Evolutionary conservation across 2,888 invertebrate genomes (phyloP).

Genomic region (Achlya flavicornis): DNA sequence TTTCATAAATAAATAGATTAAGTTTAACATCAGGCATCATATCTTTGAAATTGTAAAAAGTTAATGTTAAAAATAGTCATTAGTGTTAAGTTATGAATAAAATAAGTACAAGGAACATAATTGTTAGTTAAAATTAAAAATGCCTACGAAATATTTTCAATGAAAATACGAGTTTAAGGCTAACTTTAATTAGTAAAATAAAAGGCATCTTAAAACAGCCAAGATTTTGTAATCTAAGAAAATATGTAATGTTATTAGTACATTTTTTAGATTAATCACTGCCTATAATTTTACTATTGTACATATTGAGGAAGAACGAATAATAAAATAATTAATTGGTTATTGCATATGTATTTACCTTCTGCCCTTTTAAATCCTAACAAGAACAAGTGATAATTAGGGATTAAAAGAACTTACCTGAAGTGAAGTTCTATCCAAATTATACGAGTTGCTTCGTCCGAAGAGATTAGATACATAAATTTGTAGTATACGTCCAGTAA

Average conservation of each 20-base stretch:
- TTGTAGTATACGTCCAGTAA: too few relatives aligned
- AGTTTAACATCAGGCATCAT: slow-evolving; percentile 29
- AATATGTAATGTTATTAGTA: slow-evolving; percentile 20
- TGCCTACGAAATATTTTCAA: slow-evolving; percentile 2
- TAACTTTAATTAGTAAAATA: neutral
- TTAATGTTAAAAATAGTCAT: slow-evolving; percentile 23
- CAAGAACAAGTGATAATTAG: too few relatives aligned
- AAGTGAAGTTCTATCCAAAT: too few relatives aligned
- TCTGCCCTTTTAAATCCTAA: too few relatives aligned
- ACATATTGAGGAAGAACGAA: slow-evolving; percentile 37
- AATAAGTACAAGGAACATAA: slow-evolving; percentile 34
- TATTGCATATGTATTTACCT: slow-evolving; percentile 13
- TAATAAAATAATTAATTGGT: slow-evolving; percentile 15
- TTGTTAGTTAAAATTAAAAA: neutral
- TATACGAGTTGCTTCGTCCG: too few relatives aligned
- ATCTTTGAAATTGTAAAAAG: slow-evolving; percentile 32
- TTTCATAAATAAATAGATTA: neutral
- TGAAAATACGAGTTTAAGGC: neutral
- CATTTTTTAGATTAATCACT: slow-evolving; percentile 41
- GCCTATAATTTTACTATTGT: slow-evolving; percentile 38
- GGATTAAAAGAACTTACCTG: too few relatives aligned
- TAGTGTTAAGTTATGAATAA: slow-evolving; percentile 25
- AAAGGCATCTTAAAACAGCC: neutral
- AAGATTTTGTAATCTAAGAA: neutral
- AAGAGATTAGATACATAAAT: too few relatives aligned